Evolutionary conservation across 2,113 vertebrate genomes (phyloP), one percentile per base, ranked within the genome.

Genomic region (Pituophis catenifer): DNA sequence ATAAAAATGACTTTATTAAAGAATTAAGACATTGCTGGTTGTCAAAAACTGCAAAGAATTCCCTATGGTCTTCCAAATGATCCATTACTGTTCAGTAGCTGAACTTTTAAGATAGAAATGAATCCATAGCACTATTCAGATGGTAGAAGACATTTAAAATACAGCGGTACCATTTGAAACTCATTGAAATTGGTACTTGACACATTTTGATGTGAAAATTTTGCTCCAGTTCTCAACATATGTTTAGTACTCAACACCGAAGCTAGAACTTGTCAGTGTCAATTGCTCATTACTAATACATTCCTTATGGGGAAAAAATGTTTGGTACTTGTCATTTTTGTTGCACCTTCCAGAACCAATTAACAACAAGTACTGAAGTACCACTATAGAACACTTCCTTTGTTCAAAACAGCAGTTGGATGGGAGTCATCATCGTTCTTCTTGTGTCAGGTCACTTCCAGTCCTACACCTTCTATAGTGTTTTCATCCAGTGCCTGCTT

Each of bases 401-500:
- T 38, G 33, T 7, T 81, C 7, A 1, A 33, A 12, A 88, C 53
- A 54, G 13, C 87, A 5, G 38, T 38, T 65, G 75, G 50, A 62
- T 26, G 21, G n/a, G 15, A 29, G 9, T 65, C 23, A 13, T 91
- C 55, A 75, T 44, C 44, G 19, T 10, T 23, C 50, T 38, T 88
- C 48, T 33, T 54, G 53, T 92, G 24, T 57, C 92, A 89, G 48
- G 53, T 93, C 55, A 54, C 26, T 53, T 62, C 55, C 57, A 38
- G 38, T 54, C 50, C 23, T 90, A 10, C n/a, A 44, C 44, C 89
- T 86, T 93, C n/a, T 65, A 4, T 58, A 29, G 75, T n/a, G 17
- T 65, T 89, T 90, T 90, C 89, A 65, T 53, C 92, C 81, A 62
- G 17, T 87, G 33, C 57, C 88, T 93, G 81, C 89, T 65, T 93